Conservation (phyloP, 35 echinoderm and acorn worm genomes). For the Nesometra sesokonis region DNA sequence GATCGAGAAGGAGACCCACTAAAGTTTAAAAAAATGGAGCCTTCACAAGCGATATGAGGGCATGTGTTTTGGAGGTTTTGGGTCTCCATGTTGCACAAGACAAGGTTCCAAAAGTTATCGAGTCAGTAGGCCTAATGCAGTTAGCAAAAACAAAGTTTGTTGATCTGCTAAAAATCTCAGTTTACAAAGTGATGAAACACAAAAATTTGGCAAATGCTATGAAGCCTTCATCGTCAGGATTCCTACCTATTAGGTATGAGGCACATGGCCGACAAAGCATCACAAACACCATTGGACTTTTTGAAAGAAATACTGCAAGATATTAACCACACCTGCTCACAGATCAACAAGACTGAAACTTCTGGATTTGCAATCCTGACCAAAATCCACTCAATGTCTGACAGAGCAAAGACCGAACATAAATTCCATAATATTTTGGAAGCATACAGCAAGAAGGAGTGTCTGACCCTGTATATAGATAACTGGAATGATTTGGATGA, state of each 20-base stretch:
- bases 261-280: constrained; percentile 15
- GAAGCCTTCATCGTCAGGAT: constrained; percentile 15
- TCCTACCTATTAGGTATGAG: constrained; percentile 25
- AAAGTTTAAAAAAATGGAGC: not conserved
- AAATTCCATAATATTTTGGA: not conserved
- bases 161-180: not conserved
- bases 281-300: constrained; percentile 11
- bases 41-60: not conserved
- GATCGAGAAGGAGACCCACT: not conserved
- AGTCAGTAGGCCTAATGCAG: not conserved
- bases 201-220: constrained; percentile 13
- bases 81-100: constrained; percentile 25
- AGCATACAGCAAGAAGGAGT: not conserved
- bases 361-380: constrained; percentile 16
- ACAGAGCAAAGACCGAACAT: constrained; percentile 8
- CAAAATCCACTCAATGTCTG: constrained; percentile 9
- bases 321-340: constrained; percentile 6
- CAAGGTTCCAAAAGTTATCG: constrained; percentile 21
- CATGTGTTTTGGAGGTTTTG: constrained; percentile 18
- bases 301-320: constrained; percentile 18
- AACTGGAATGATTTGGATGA: not conserved
- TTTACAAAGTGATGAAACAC: constrained; percentile 29
- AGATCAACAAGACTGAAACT: not conserved
- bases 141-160: constrained; percentile 5
- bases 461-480: not conserved